Base-by-base conservation (phyloP, 2,797 vertebrate genomes). In the Ataeniobius toweri region DNA sequence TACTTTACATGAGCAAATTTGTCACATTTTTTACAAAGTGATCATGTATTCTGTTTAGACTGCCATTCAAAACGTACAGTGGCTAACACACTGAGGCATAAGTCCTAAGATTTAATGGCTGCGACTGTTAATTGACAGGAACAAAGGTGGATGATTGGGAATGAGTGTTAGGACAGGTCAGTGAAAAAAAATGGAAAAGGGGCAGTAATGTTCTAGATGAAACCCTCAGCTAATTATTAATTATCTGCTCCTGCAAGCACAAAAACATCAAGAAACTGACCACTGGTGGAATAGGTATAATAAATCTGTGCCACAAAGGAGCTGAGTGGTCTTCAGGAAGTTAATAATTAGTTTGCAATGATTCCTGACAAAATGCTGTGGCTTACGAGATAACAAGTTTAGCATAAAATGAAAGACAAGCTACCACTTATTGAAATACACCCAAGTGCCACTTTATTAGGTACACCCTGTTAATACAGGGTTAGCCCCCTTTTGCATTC, bases 331-430 rank as follows among this genome's bases (percentile, higher is more conserved):
- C 83, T 85, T 87, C 55, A 0, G 76, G 78, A 86, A 86, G 83
- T 89, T 88, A 78, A 80, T 91, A 89, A 91, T 92, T 89, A 88
- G 85, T 76, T 16, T 69, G n/a, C 44, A 46, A n/a, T 41, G 20
- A 68, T 69, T 69, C 13, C 41, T 48, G 24, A 46, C 63, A 41
- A 39, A 18, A 65, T 10, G 61, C 22, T 65, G 20, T 24, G 20
- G 36, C 63, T 67, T 41, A 67, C 18, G 9, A 67, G 20, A 67
- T 24, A 67, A 12, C 36, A 24, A 9, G 63, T 24, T 67, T 67
- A 16, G 20, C 63, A 22, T 24, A 67, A 31, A 63, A 22, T 39
- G 1, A 41, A 41, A 39, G 18, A 8, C 0, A 0, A 65, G 53
- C 5, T 26, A 41, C 26, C 13, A 26, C 24, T 69, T 69, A 69